Conservation (phyloP, 2,797 vertebrate genomes). For the Sarcophilus harrisii region DNA sequence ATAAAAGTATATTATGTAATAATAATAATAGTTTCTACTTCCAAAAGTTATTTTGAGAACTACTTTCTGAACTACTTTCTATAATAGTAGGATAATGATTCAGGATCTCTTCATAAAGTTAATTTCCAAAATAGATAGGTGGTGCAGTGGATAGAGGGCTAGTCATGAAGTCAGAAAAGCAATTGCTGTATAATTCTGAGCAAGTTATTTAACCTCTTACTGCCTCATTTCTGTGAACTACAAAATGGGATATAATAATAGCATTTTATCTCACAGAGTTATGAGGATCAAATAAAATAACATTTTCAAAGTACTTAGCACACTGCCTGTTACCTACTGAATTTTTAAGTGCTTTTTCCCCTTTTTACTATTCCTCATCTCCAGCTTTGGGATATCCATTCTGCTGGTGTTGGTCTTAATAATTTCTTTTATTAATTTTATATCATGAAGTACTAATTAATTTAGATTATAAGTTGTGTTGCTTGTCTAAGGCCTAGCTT, state of each 20-base stretch:
- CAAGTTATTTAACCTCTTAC: too few species aligned
- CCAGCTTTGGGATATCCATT: neutral
- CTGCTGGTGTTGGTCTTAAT: neutral
- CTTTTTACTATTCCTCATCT: neutral
- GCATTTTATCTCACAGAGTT: too few species aligned
- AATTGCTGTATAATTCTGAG: too few species aligned
- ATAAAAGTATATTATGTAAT: too few species aligned
- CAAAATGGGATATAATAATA: too few species aligned
- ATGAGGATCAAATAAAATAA: too few species aligned
- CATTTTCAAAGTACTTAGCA: neutral
- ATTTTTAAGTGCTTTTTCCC: neutral
- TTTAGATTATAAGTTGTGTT: neutral
- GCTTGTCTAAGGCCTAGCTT: neutral
- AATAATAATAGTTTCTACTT: neutral
- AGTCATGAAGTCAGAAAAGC: too few species aligned
- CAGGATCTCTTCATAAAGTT: neutral
- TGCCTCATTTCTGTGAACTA: too few species aligned
- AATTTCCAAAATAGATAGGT: neutral
- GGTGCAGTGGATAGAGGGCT: too few species aligned
- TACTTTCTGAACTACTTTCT: neutral
- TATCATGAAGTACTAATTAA: neutral
- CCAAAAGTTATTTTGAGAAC: neutral
- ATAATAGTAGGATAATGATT: neutral
- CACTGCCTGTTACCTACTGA: rapidly evolving
- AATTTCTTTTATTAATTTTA: neutral